These are phyloP conservation scores for Galaxias olidus DNA, from an alignment of 2,797 vertebrate species.

Conservation along the genomic window DNA sequence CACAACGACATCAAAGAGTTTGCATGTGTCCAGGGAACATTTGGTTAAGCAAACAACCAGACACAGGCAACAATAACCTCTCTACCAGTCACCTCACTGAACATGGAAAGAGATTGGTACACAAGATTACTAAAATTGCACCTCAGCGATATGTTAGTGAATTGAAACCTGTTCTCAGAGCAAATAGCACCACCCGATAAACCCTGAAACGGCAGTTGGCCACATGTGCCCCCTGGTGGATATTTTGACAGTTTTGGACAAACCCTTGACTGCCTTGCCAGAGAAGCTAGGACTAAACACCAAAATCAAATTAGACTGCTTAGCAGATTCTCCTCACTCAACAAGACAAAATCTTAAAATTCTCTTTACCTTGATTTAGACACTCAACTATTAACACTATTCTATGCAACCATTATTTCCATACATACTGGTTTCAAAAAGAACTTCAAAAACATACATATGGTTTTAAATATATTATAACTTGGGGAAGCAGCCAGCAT, in stretches of 20 bases:
- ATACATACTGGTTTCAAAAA: too few relatives aligned
- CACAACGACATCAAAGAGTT: constrained; percentile 29
- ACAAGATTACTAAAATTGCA: constrained; percentile 7
- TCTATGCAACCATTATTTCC: too few relatives aligned
- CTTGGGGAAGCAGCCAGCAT: too few relatives aligned
- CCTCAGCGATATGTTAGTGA: constrained; percentile 19
- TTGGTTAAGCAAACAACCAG: constrained; percentile 36
- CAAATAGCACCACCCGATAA: constrained; percentile 45
- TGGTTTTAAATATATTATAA: too few relatives aligned
- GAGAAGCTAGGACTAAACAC: too few relatives aligned
- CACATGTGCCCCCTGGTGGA: constrained; percentile 59
- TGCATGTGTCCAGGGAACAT: constrained; percentile 38
- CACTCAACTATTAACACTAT: too few relatives aligned
- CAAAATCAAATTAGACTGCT: too few relatives aligned
- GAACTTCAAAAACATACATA: too few relatives aligned
- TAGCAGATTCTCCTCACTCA: too few relatives aligned
- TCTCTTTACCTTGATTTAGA: too few relatives aligned
- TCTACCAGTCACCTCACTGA: background rate
- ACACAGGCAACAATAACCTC: background rate
- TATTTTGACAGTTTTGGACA: constrained; percentile 12
- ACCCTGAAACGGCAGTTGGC: constrained; percentile 15
- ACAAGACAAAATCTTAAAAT: too few relatives aligned
- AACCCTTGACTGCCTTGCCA: too few relatives aligned
- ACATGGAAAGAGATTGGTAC: background rate
- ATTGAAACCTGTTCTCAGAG: constrained; percentile 22